Evolutionary conservation across 1,140 invertebrate genomes (phyloP).

Genomic region (Scaptomyza montana): DNA sequence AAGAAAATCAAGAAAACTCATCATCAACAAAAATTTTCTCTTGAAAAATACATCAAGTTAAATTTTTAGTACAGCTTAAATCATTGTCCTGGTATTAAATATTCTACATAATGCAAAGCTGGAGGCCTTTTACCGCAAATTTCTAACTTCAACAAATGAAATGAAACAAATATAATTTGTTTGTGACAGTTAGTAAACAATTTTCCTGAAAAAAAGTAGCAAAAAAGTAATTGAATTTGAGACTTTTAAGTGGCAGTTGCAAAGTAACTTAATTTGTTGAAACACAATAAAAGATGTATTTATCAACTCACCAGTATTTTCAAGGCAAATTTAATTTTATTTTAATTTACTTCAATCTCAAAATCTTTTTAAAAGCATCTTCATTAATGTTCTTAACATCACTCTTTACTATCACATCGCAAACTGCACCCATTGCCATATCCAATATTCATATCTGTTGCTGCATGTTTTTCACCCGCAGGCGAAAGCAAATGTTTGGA

Average conservation of each 20-base stretch:
- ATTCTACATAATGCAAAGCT: neutral
- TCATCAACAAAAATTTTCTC: too few species aligned
- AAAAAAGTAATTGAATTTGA: too few species aligned
- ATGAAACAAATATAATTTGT: neutral
- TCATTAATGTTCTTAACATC: too few species aligned
- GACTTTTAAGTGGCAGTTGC: too few species aligned
- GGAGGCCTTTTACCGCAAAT: neutral
- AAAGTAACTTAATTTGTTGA: too few species aligned
- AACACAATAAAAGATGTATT: too few species aligned
- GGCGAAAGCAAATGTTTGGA: constrained; percentile 83
- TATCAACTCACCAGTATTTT: too few species aligned
- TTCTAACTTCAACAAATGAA: neutral
- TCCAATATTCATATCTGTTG: constrained; percentile 25
- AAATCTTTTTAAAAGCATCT: neutral
- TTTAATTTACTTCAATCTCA: neutral
- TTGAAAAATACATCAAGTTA: too few species aligned
- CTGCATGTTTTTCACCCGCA: constrained; percentile 31
- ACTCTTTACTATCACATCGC: too few species aligned
- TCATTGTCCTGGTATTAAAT: neutral
- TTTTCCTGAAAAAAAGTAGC: neutral
- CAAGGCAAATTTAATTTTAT: too few species aligned
- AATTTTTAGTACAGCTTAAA: too few species aligned
- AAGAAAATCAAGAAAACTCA: too few species aligned
- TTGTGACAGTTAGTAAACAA: neutral
- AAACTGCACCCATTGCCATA: neutral